Percentiles rank a stretch among this genome's conserved stretches.
Evolutionary conservation across 1,140 invertebrate genomes (phyloP).

Genomic region (Brachionus koreanus): DNA sequence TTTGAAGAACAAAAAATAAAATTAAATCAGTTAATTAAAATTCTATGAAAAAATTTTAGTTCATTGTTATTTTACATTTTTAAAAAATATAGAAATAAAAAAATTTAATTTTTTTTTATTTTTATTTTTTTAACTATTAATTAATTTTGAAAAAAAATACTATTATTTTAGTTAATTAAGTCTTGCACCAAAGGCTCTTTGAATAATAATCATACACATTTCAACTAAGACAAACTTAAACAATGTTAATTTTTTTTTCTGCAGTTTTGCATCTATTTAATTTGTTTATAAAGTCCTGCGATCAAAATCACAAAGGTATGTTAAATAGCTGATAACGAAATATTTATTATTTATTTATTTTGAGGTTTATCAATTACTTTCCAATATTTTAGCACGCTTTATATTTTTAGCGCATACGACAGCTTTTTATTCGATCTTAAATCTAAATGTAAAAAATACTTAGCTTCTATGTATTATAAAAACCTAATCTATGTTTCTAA

Average conservation of each 20-base stretch:
- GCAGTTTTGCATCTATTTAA: neutral
- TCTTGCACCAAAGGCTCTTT: neutral
- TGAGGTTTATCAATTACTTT: neutral
- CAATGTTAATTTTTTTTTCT: neutral
- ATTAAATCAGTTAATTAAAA: too few species aligned
- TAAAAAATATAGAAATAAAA: neutral
- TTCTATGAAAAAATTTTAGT: too few species aligned
- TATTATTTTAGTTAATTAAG: neutral
- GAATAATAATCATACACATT: neutral
- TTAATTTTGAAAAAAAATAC: neutral
- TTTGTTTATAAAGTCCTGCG: neutral
- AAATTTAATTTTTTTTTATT: neutral
- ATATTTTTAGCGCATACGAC: neutral
- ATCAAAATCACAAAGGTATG: neutral
- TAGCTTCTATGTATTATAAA: slow-evolving; percentile 3
- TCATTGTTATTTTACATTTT: too few species aligned
- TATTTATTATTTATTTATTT: neutral
- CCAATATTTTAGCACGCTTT: neutral
- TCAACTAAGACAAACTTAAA: neutral
- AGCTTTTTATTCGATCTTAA: neutral
- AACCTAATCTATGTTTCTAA: neutral
- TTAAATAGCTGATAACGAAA: neutral
- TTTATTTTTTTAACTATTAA: too few species aligned
- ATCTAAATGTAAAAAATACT: neutral
- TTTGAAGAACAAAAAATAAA: neutral